Conservation (phyloP, 2,113 vertebrate species). For the Cranoglanis bouderius region DNA sequence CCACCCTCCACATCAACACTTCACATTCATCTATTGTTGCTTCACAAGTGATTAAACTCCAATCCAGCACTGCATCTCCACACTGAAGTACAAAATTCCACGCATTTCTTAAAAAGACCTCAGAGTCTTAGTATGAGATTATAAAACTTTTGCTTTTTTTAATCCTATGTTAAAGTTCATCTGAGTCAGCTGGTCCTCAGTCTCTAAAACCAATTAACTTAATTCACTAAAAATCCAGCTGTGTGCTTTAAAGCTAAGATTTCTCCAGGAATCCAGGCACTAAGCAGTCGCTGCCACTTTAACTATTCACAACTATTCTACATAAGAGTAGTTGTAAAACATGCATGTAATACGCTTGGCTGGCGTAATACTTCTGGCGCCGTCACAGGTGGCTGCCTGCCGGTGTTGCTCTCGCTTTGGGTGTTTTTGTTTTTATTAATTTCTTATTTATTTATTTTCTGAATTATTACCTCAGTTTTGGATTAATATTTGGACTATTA, state of each 20-base stretch:
- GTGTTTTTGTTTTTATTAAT: too few species aligned
- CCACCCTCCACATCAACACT: background rate
- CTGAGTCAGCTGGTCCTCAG: conserved; percentile 2
- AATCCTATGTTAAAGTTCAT: background rate
- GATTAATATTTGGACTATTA: too few species aligned
- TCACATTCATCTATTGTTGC: background rate
- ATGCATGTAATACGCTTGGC: too few species aligned
- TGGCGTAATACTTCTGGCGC: too few species aligned
- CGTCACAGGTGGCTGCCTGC: too few species aligned
- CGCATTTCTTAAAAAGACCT: background rate
- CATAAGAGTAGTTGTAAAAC: too few species aligned
- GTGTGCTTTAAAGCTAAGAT: too few species aligned
- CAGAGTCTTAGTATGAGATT: background rate
- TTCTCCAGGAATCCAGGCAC: background rate
- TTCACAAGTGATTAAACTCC: conserved; percentile 6
- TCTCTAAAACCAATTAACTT: conserved; percentile 23
- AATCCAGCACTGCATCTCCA: background rate
- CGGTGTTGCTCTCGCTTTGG: too few species aligned
- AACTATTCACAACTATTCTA: too few species aligned
- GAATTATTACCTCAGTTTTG: too few species aligned
- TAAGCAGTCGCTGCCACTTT: background rate
- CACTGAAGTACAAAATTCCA: background rate
- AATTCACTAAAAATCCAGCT: too few species aligned
- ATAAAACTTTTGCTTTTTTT: background rate
- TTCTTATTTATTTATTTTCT: too few species aligned